phyloP scores from a whole-genome alignment of 2,113 vertebrate species.

The Rhinichthys klamathensis region DNA sequence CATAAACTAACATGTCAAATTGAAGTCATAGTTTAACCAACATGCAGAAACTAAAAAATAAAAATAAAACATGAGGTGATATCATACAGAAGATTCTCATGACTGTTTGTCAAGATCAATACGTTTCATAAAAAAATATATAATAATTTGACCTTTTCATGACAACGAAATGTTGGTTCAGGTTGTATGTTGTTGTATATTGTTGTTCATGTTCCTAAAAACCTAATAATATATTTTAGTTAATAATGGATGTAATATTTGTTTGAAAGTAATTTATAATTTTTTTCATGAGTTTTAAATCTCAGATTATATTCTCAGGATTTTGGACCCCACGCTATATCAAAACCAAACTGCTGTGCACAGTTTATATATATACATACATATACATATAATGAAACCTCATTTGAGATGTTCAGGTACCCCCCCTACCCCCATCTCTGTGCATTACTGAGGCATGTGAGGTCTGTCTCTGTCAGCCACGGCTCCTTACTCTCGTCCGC shows the following conservation, averaged over 20 bases:
- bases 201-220: not conserved
- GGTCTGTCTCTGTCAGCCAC: not conserved
- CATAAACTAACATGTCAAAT: too few relatives aligned
- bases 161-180: not conserved
- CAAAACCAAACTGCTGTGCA: not conserved
- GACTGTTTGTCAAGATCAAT: not conserved
- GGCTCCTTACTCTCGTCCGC: not conserved
- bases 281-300: not conserved
- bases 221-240: not conserved
- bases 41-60: not conserved
- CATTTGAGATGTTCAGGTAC: conserved; percentile 1
- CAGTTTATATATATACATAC: too few relatives aligned
- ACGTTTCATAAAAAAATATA: not conserved
- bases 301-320: not conserved
- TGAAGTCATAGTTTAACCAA: not conserved
- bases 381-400: too few relatives aligned
- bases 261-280: not conserved
- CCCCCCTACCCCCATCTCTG: not conserved
- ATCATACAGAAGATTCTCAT: not conserved
- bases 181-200: not conserved
- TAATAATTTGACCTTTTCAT: not conserved
- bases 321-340: not conserved
- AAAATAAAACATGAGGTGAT: not conserved
- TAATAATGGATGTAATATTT: not conserved
- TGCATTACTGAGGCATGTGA: conserved; percentile 16